A percentile compares a stretch with the other conserved stretches of the same genome.
Evolutionary conservation across 2,797 vertebrate genomes (phyloP).

Genomic region (Coranthus polyacanthus): DNA sequence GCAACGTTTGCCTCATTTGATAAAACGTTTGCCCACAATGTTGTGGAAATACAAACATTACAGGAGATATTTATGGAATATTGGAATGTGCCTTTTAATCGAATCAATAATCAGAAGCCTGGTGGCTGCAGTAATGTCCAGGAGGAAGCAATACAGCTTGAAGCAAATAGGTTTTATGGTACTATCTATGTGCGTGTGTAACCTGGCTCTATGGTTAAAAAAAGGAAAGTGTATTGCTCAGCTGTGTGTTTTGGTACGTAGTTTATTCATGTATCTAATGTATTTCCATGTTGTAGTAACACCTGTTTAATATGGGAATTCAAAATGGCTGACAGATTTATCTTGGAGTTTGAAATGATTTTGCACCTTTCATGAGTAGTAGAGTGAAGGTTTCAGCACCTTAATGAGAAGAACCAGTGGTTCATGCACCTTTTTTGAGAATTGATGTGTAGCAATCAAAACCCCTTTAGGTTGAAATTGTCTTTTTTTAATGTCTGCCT

Average conservation of each 20-base stretch:
- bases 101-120: conserved; percentile 42
- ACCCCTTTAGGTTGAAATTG: conserved; percentile 55
- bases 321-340: conserved; percentile 47
- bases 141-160: conserved; percentile 52
- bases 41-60: conserved; percentile 34
- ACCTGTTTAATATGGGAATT: conserved; percentile 54
- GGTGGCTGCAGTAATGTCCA: conserved; percentile 29
- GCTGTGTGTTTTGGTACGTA: conserved; percentile 55
- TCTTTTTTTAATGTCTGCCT: conserved; percentile 42
- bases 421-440: conserved; percentile 83
- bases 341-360: conserved; percentile 62
- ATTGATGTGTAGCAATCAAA: conserved; percentile 79
- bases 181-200: conserved; percentile 58
- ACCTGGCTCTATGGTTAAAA: conserved; percentile 44
- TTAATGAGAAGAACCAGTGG: conserved; percentile 83
- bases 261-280: conserved; percentile 59
- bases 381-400: conserved; percentile 77
- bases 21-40: conserved; percentile 49
- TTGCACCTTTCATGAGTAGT: conserved; percentile 73
- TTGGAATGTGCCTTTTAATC: conserved; percentile 76
- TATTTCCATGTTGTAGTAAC: conserved; percentile 34
- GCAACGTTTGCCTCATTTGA: conserved; percentile 53
- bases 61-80: conserved; percentile 36
- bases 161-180: conserved; percentile 57
- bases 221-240: conserved; percentile 44